Evolutionary conservation across 2,888 invertebrate genomes (phyloP).

Genomic region (Scelioninae gen. 2): DNA sequence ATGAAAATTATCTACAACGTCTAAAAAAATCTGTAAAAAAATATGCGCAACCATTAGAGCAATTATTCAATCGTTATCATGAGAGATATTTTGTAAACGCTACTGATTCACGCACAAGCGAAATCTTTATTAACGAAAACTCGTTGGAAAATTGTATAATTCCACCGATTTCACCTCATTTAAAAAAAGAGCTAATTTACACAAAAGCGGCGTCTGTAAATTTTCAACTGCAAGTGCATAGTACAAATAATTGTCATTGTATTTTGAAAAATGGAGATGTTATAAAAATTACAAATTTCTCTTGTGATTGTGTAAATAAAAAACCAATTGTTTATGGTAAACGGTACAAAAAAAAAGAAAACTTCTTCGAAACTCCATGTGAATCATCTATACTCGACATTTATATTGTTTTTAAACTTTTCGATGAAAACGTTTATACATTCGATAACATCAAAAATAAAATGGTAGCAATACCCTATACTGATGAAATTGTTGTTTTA

Average conservation of each 20-base stretch:
- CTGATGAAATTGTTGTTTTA: constrained; percentile 9
- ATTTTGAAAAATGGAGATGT: constrained; percentile 27
- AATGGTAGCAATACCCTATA: constrained; percentile 23
- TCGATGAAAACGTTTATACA: constrained; percentile 22
- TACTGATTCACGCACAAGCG: no score
- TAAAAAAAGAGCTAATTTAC: constrained; percentile 11
- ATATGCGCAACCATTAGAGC: no score
- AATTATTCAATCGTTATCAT: no score
- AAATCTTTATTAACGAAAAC: no score
- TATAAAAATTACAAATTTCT: constrained; percentile 32
- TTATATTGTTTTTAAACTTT: constrained; percentile 30
- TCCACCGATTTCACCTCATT: no score
- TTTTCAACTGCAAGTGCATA: constrained; percentile 21
- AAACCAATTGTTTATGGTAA: constrained; percentile 14
- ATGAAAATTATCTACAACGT: no score
- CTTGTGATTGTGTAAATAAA: constrained; percentile 6
- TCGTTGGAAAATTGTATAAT: no score
- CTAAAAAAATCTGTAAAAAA: no score
- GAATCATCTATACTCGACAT: constrained; percentile 21
- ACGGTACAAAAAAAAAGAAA: constrained; percentile 29
- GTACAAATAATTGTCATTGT: constrained; percentile 23
- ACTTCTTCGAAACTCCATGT: constrained; percentile 31
- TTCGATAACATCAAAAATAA: constrained; percentile 27
- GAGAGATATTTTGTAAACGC: no score
- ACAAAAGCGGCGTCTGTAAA: constrained; percentile 17